Evolutionary conservation across 1,140 invertebrate genomes (phyloP).

Genomic region (Apis cerana): DNA sequence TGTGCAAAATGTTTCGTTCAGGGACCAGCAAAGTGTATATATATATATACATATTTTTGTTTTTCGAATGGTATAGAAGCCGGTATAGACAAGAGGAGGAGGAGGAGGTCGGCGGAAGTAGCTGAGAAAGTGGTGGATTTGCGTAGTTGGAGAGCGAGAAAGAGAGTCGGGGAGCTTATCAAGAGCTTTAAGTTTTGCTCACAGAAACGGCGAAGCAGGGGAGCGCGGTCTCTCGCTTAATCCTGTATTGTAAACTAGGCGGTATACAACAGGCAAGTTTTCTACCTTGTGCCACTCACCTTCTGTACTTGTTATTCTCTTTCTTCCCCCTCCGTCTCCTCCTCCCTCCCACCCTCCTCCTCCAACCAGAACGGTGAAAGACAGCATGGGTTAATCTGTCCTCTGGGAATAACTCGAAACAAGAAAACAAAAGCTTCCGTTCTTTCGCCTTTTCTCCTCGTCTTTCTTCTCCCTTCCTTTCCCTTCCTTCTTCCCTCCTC

Average conservation of each 20-base stretch:
- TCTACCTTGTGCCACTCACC: conserved; percentile 63
- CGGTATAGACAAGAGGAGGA: conserved; percentile 7
- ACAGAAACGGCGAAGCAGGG: conserved; percentile 46
- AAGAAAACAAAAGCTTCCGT: conserved; percentile 70
- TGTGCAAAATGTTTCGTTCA: background rate
- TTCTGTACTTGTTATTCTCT: conserved; percentile 61
- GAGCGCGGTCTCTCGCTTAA: conserved; percentile 68
- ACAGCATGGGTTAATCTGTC: conserved; percentile 74
- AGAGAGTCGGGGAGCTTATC: conserved; percentile 72
- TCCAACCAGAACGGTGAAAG: conserved; percentile 58
- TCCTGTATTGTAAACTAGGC: conserved; percentile 78
- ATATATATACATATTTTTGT: conserved; percentile 31
- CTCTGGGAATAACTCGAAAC: conserved; percentile 75
- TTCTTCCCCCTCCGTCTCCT: conserved; percentile 28
- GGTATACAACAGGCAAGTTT: conserved; percentile 73
- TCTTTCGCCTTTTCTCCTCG: conserved; percentile 32
- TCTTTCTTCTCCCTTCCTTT: conserved; percentile 6
- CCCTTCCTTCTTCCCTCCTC: background rate
- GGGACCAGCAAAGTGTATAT: background rate
- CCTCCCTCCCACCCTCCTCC: conserved; percentile 23
- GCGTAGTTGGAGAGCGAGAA: conserved; percentile 38
- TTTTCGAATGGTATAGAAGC: background rate
- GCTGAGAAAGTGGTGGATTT: conserved; percentile 36
- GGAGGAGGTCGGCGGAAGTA: conserved; percentile 23
- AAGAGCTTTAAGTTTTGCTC: conserved; percentile 76